These are phyloP conservation scores for Osmerus mordax DNA, from an alignment of 2,113 vertebrate species.

Conservation along the genomic window DNA sequence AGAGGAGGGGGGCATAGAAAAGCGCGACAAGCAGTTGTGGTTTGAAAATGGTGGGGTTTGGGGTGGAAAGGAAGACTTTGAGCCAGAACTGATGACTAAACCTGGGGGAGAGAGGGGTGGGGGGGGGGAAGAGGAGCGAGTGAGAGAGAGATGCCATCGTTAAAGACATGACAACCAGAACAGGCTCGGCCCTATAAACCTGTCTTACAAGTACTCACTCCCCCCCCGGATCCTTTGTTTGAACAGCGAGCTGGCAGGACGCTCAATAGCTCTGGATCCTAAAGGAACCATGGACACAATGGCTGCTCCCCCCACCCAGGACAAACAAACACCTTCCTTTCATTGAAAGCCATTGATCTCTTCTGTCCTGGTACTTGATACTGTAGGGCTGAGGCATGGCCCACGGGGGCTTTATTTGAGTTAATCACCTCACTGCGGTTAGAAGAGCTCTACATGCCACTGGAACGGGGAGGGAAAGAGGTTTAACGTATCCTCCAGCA, in stretches of 20 bases:
- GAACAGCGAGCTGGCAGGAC: background rate
- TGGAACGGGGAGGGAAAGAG: no score
- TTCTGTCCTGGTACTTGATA: no score
- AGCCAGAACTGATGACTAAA: no score
- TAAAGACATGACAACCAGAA: background rate
- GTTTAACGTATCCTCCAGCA: no score
- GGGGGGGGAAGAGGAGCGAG: slow-evolving; percentile 6
- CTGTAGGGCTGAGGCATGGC: no score
- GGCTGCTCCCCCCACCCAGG: background rate
- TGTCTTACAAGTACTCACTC: slow-evolving; percentile 14
- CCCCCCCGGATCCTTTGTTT: slow-evolving; percentile 30
- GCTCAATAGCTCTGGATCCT: background rate
- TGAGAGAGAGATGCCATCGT: background rate
- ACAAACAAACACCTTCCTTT: slow-evolving; percentile 14
- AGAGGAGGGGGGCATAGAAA: slow-evolving; percentile 16
- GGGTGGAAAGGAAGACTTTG: no score
- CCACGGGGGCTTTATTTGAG: no score
- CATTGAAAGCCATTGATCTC: background rate
- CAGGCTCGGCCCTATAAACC: slow-evolving; percentile 13
- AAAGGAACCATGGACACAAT: slow-evolving; percentile 42
- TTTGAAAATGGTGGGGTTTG: slow-evolving; percentile 2
- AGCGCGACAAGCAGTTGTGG: slow-evolving; percentile 16
- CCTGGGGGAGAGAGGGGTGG: no score
- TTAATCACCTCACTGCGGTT: no score
- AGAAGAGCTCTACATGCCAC: no score